Conservation (phyloP, 53 echinoderm and acorn worm species). For the Crossaster papposus region DNA sequence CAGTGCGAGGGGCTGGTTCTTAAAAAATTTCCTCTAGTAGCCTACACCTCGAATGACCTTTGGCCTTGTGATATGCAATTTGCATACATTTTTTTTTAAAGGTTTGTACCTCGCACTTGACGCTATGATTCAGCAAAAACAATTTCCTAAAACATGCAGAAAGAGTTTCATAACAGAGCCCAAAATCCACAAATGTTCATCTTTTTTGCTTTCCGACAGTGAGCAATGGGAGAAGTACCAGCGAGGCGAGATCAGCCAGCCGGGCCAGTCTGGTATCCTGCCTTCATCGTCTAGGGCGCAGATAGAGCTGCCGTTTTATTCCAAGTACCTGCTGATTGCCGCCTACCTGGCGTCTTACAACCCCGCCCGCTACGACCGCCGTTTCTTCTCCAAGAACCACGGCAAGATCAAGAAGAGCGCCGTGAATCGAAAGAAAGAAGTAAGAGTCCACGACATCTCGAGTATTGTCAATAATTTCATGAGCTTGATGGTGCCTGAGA, state of each 20-base stretch:
- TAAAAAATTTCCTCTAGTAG: too few relatives aligned
- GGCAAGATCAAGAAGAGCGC: slow-evolving; percentile 85
- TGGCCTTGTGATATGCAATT: too few relatives aligned
- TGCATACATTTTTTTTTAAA: too few relatives aligned
- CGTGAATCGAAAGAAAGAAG: slow-evolving; percentile 84
- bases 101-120: too few relatives aligned
- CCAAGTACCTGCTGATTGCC: slow-evolving; percentile 94
- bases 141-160: too few relatives aligned
- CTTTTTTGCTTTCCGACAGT: slow-evolving; percentile 52
- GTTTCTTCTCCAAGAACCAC: slow-evolving; percentile 95
- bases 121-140: too few relatives aligned
- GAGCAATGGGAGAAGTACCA: slow-evolving; percentile 96
- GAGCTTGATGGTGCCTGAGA: too few relatives aligned
- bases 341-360: slow-evolving; percentile 98
- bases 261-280: slow-evolving; percentile 61
- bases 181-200: not conserved
- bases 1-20: too few relatives aligned
- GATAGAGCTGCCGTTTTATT: slow-evolving; percentile 94
- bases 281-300: slow-evolving; percentile 70
- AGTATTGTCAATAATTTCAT: too few relatives aligned
- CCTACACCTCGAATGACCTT: too few relatives aligned
- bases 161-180: not conserved
- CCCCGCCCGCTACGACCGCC: slow-evolving; percentile 83
- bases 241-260: slow-evolving; percentile 53
- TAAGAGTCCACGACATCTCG: slow-evolving; percentile 8